Base-by-base conservation (phyloP, 2,797 vertebrate species). In the Lophius americanus region DNA sequence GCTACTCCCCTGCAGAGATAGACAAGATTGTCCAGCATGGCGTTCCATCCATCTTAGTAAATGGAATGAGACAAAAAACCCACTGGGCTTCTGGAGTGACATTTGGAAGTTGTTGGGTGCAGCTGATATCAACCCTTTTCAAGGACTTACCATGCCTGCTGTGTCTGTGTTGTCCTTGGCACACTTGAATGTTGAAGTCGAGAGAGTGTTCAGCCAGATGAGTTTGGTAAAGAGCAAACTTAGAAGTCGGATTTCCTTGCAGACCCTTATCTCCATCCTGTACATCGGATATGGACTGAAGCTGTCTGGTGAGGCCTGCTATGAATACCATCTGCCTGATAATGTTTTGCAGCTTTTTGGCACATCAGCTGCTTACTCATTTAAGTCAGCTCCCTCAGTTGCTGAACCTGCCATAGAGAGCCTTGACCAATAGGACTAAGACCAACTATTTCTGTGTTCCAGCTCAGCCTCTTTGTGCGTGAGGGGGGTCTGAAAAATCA, bases 331-430 rank as follows among this genome's bases (percentile, higher is more conserved):
- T 43, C 67, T 76, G 50, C 64, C 79, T 70, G 60, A 74, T 64
- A 37, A 65, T 23, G 75, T 82, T 61, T 58, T 80, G 60, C 60
- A 73, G 60, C 57, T 64, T 55, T 75, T 81, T 70, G 74, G 64
- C 44, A 70, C 54, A 58, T 66, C 52, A 61, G 57, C 52, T 57
- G 32, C 51, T 50, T 52, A 75, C 32, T 80, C 55, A 41, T 79
- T 73, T 42, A 75, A 73, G 55, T 64, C 42, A 53, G 56, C 43
- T 72, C 55, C 67, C 44, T 67, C 65, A 65, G 61, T 60, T 59
- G 54, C 49, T 75, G 50, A 69, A 63, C 58, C 62, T 76, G 43
- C 58, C 33, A 46, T 5, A 57, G 47, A 70, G 4, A 51, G 14
- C 41, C 43, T 23, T 23, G 23, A 23, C 23, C 23, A 23, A 23